A percentile compares a stretch with the other conserved stretches of the same genome.
phyloP scores from a whole-genome alignment of 2,888 invertebrate genomes.

The Petrophora chlorosata region DNA sequence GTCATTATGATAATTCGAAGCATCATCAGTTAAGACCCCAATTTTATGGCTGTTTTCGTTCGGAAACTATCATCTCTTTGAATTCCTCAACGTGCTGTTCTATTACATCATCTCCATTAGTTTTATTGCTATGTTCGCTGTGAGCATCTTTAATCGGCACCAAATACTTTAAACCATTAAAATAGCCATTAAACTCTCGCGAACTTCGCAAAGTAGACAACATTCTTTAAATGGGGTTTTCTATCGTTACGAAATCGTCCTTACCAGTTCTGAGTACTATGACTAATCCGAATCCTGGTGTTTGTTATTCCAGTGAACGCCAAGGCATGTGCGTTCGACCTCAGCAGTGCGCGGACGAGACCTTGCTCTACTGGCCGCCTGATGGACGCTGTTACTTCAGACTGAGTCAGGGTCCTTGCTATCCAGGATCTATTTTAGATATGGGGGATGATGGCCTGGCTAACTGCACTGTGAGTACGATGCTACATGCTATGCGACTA shows the following conservation, averaged over 20 bases:
- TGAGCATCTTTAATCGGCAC: not conserved
- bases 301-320: conserved; percentile 79
- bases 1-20: conserved; percentile 33
- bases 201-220: not conserved
- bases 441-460: conserved; percentile 85
- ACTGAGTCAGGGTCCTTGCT: conserved; percentile 89
- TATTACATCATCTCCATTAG: conserved; percentile 9
- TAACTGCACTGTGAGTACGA: conserved; percentile 83
- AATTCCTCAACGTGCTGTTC: conserved; percentile 6
- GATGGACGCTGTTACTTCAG: conserved; percentile 89
- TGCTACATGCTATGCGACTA: too few relatives aligned
- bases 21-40: conserved; percentile 22
- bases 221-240: conserved; percentile 1
- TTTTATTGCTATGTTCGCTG: conserved; percentile 7
- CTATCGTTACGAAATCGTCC: conserved; percentile 9
- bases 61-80: conserved; percentile 13
- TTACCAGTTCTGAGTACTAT: conserved; percentile 6
- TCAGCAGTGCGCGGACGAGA: conserved; percentile 85
- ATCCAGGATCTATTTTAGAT: conserved; percentile 87
- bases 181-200: not conserved
- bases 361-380: conserved; percentile 90
- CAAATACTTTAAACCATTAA: not conserved
- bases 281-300: conserved; percentile 23
- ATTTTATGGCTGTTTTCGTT: conserved; percentile 25
- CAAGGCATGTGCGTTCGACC: conserved; percentile 89